phyloP scores from a whole-genome alignment of 2,888 invertebrate species.

The Synergus itoensis region DNA sequence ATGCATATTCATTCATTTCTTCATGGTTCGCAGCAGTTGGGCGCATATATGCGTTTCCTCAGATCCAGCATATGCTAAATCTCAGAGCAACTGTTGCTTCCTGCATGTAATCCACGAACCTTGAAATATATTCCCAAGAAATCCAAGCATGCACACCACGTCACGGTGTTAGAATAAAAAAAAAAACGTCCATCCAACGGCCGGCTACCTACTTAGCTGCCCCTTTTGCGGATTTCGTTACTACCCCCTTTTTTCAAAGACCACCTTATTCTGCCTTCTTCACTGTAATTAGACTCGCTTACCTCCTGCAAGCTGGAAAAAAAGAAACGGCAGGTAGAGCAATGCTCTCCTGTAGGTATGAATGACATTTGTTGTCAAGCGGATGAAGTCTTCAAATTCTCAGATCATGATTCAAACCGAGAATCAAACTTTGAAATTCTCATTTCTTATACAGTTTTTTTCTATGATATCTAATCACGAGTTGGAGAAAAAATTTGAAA shows the following conservation, averaged over 20 bases:
- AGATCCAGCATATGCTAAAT: slow-evolving; percentile 64
- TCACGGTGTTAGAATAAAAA: slow-evolving; percentile 50
- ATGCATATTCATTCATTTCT: slow-evolving; percentile 54
- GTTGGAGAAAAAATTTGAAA: neutral
- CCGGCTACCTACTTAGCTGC: slow-evolving; percentile 10
- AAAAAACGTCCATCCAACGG: slow-evolving; percentile 11
- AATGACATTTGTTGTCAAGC: slow-evolving; percentile 37
- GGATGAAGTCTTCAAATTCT: slow-evolving; percentile 23
- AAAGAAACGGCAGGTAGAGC: slow-evolving; percentile 18
- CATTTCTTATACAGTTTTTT: too few species aligned
- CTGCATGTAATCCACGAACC: slow-evolving; percentile 66
- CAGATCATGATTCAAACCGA: neutral
- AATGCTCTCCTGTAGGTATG: slow-evolving; percentile 23
- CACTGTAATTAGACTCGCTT: slow-evolving; percentile 30
- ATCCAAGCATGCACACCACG: slow-evolving; percentile 57
- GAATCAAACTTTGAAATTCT: neutral
- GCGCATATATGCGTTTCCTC: slow-evolving; percentile 51
- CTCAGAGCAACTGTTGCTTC: slow-evolving; percentile 72
- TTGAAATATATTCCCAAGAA: slow-evolving; percentile 58
- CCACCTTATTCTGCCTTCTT: slow-evolving; percentile 29
- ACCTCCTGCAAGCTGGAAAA: slow-evolving; percentile 22
- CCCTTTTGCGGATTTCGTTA: slow-evolving; percentile 32
- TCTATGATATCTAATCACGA: neutral
- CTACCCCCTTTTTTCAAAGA: slow-evolving; percentile 23
- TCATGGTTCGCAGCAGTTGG: slow-evolving; percentile 45